phyloP scores from a whole-genome alignment of 2,888 invertebrate genomes.

The Meteorus colon region DNA sequence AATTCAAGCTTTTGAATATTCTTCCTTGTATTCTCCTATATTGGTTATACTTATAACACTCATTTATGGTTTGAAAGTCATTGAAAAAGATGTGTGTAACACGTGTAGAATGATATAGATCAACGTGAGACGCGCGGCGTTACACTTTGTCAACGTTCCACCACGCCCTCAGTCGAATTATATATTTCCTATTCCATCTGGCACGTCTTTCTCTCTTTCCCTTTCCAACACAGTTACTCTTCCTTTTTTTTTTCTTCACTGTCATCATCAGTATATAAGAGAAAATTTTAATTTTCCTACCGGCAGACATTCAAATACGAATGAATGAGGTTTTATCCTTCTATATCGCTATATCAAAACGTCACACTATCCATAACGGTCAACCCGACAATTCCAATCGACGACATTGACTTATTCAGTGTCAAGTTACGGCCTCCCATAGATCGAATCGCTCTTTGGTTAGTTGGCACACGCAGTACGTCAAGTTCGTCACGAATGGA shows the following conservation, averaged over 20 bases:
- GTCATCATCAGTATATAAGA: neutral
- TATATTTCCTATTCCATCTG: conserved; percentile 42
- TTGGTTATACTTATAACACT: conserved; percentile 21
- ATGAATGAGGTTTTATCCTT: conserved; percentile 23
- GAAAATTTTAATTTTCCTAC: neutral
- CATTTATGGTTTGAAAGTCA: conserved; percentile 24
- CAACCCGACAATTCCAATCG: conserved; percentile 37
- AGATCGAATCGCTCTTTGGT: conserved; percentile 39
- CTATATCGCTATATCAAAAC: conserved; percentile 20
- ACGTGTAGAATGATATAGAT: conserved; percentile 61
- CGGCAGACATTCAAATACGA: conserved; percentile 16
- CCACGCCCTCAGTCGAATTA: conserved; percentile 58
- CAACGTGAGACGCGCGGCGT: conserved; percentile 49
- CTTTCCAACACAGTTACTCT: neutral
- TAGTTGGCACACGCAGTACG: conserved; percentile 49
- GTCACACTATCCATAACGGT: conserved; percentile 43
- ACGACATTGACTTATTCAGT: conserved; percentile 58
- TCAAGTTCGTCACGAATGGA: conserved; percentile 48
- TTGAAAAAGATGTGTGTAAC: conserved; percentile 55
- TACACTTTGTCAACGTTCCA: conserved; percentile 62
- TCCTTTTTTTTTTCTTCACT: neutral
- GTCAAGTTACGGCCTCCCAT: conserved; percentile 51
- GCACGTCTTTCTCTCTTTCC: neutral
- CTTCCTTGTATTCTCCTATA: neutral
- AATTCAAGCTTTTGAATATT: no score